Base-by-base conservation (phyloP, 2,113 vertebrate genomes). In the Amazona guildingii region DNA sequence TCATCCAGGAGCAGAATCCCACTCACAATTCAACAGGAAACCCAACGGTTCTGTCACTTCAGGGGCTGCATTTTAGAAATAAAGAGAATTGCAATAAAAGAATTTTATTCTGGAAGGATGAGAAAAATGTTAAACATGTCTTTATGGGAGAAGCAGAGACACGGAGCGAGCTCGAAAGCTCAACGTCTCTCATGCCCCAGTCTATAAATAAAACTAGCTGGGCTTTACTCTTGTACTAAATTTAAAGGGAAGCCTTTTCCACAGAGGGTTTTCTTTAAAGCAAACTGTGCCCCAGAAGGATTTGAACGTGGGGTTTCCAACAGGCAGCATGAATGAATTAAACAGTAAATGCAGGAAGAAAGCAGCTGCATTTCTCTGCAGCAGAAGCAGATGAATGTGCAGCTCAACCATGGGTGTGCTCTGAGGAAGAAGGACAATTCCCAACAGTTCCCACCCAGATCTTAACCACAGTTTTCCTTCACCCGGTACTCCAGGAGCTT, bases 251-350 rank as follows among this genome's bases (percentile, higher is more conserved):
- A 96, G 83, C 0, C 90, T 96, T 96, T 91, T 96, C 97, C 95
- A 28, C 16, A 46, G 94, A 97, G 93, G 91, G 77, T 69, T 95
- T 88, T 35, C 90, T 92, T 96, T 84, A 92, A 94, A 86, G 93
- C 88, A 90, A 90, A 78, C 83, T 19, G 6, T 63, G 92, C 70
- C 94, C 94, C 97, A 95, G 81, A 97, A 97, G 93, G 90, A 90
- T 82, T 95, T 78, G 92, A 96, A 92, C 2, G 24, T 39, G 92
- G 92, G 51, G 86, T 93, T 97, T 97, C 94, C 90, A 95, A 69
- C 88, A 44, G 89, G 93, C 97, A 97, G 90, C 95, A 96, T 93
- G 95, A 96, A 97, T 95, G 94, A 96, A 95, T 96, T 94, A 95
- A 96, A 88, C 89, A 83, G 89, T 31, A 89, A 95, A 43, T 48